Percentiles rank a stretch among this genome's conserved stretches.
Evolutionary conservation across 2,888 invertebrate species (phyloP).

Genomic region (Epinotia demarniana): DNA sequence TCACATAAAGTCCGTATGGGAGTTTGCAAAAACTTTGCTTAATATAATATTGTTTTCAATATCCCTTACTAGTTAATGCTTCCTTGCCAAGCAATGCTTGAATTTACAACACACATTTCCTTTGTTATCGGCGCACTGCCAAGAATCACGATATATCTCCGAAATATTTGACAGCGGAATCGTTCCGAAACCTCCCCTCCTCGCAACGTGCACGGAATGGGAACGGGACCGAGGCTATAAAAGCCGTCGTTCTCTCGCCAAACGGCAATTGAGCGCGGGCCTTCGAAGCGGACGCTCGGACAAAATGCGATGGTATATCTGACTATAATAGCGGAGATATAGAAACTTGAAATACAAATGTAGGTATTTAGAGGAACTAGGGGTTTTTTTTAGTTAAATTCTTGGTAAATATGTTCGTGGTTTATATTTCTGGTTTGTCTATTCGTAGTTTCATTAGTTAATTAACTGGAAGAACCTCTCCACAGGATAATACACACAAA

Average conservation of each 20-base stretch:
- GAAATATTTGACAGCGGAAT: conserved; percentile 35
- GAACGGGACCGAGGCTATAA: conserved; percentile 2
- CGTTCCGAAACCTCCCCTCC: conserved; percentile 16
- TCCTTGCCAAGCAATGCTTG: conserved; percentile 13
- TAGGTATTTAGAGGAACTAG: conserved; percentile 1
- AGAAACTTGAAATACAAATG: conserved; percentile 27
- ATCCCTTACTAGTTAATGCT: background rate
- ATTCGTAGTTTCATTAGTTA: too few relatives aligned
- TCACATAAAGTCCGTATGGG: too few relatives aligned
- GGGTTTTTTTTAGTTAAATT: background rate
- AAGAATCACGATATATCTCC: conserved; percentile 25
- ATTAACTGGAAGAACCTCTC: too few relatives aligned
- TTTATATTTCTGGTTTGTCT: too few relatives aligned
- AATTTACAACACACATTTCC: conserved; percentile 26
- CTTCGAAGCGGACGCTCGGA: background rate
- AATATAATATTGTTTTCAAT: background rate
- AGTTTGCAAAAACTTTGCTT: too few relatives aligned
- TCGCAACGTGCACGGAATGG: conserved; percentile 26
- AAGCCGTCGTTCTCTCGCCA: conserved; percentile 14
- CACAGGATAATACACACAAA: too few relatives aligned
- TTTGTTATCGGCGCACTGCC: conserved; percentile 22
- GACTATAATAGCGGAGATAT: conserved; percentile 12
- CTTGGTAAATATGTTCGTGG: too few relatives aligned
- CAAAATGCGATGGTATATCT: conserved; percentile 13
- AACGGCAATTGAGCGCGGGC: conserved; percentile 11